phyloP scores from a whole-genome alignment of 2,797 vertebrate genomes.

The Crenuchus spilurus region DNA sequence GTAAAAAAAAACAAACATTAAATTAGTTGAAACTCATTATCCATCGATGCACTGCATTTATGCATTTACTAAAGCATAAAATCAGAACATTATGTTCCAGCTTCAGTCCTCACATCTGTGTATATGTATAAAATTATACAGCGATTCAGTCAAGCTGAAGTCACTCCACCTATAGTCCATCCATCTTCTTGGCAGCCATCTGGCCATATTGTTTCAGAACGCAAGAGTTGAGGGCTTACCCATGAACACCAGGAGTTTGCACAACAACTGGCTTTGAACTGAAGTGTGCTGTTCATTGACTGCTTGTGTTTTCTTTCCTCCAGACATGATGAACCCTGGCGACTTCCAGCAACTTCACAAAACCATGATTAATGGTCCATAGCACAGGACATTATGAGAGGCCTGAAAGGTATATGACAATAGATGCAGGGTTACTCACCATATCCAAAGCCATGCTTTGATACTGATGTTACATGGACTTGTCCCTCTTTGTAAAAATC shows the following conservation, averaged over 20 bases:
- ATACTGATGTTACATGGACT: constrained; percentile 49
- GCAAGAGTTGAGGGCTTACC: constrained; percentile 55
- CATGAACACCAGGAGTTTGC: constrained; percentile 51
- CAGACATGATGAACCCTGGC: constrained; percentile 61
- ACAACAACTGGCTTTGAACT: constrained; percentile 71
- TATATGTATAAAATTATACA: constrained; percentile 70
- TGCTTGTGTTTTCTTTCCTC: constrained; percentile 56
- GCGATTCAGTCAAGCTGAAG: constrained; percentile 71
- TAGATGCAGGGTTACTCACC: constrained; percentile 57
- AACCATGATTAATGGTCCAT: constrained; percentile 77
- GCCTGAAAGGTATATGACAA: constrained; percentile 62
- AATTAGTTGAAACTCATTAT: neutral
- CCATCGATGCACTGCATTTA: constrained; percentile 3
- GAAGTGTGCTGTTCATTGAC: constrained; percentile 58
- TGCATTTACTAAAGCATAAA: constrained; percentile 33
- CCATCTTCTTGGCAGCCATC: constrained; percentile 82
- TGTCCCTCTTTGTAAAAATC: constrained; percentile 49
- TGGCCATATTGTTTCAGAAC: constrained; percentile 72
- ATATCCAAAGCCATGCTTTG: constrained; percentile 50
- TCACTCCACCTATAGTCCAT: constrained; percentile 79
- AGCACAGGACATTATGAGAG: constrained; percentile 65
- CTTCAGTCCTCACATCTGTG: constrained; percentile 64
- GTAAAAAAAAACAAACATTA: neutral
- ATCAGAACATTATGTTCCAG: constrained; percentile 3
- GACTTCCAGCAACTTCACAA: constrained; percentile 63